A percentile compares a stretch with the other conserved stretches of the same genome.
Conservation (phyloP, 2,888 invertebrate species). For the Ochropacha duplaris region DNA sequence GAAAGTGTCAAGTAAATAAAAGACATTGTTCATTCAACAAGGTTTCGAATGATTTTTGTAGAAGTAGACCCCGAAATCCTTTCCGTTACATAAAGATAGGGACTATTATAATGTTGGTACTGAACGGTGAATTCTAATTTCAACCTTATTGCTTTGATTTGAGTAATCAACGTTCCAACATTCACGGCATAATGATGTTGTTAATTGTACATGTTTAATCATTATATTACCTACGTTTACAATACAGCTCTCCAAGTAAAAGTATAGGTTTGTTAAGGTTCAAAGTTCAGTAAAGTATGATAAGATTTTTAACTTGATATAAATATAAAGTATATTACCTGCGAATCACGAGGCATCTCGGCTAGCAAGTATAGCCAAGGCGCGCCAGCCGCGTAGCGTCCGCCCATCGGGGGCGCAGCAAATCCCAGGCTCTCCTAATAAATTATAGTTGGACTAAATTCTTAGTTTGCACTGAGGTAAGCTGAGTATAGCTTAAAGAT, state of each 20-base stretch:
- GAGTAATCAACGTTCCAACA: not conserved
- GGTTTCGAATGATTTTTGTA: not conserved
- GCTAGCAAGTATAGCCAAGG: constrained; percentile 72
- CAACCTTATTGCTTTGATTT: constrained; percentile 2
- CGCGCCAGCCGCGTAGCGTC: constrained; percentile 69
- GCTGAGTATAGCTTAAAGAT: not conserved
- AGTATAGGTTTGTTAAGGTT: too few species aligned
- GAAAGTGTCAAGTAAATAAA: constrained; percentile 26
- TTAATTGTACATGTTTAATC: too few species aligned
- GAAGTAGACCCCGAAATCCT: not conserved
- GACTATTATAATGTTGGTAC: constrained; percentile 6
- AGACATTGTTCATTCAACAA: constrained; percentile 9
- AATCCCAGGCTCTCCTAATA: constrained; percentile 68
- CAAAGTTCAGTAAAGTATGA: too few species aligned
- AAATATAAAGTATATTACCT: constrained; percentile 57
- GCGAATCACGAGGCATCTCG: constrained; percentile 68
- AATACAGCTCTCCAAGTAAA: too few species aligned
- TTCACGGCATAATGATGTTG: too few species aligned
- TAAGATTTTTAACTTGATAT: too few species aligned
- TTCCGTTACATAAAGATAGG: constrained; percentile 2
- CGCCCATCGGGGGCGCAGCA: constrained; percentile 75
- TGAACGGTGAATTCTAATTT: constrained; percentile 9
- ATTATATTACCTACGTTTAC: too few species aligned
- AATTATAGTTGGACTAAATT: constrained; percentile 14
- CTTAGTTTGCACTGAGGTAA: not conserved